Conservation (phyloP, 2,888 invertebrate genomes). For the Allolobophora icterica region DNA sequence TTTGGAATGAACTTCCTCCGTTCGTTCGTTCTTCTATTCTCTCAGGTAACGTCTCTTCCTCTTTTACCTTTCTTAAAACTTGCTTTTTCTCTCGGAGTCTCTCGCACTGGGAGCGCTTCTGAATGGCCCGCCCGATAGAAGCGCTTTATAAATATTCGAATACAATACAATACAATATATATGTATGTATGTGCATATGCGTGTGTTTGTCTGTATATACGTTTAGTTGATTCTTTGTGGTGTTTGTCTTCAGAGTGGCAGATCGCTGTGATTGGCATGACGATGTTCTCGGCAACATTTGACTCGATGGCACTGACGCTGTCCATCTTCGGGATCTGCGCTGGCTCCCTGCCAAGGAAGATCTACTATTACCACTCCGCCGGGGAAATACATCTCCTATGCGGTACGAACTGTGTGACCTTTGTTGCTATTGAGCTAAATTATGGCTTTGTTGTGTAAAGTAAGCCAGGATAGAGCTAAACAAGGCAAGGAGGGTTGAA, state of each 20-base stretch:
- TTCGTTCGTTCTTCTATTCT: too few relatives aligned
- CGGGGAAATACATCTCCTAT: slow-evolving; percentile 64
- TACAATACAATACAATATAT: too few relatives aligned
- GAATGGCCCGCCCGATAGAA: too few relatives aligned
- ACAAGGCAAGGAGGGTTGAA: background rate
- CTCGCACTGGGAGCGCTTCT: too few relatives aligned
- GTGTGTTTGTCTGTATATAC: too few relatives aligned
- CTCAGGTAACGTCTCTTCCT: too few relatives aligned
- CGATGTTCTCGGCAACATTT: slow-evolving; percentile 61
- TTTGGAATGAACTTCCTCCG: too few relatives aligned
- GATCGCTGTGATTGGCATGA: slow-evolving; percentile 61
- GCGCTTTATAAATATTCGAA: too few relatives aligned
- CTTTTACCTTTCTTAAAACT: too few relatives aligned
- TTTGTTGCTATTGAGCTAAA: background rate
- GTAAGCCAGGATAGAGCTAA: background rate
- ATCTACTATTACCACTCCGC: slow-evolving; percentile 66
- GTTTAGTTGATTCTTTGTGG: background rate
- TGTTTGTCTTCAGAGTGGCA: slow-evolving; percentile 58
- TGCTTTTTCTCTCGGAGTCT: too few relatives aligned
- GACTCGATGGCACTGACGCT: slow-evolving; percentile 61
- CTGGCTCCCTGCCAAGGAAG: slow-evolving; percentile 61
- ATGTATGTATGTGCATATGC: too few relatives aligned
- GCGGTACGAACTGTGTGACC: slow-evolving; percentile 56
- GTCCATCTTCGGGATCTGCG: slow-evolving; percentile 62
- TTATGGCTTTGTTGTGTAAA: background rate